Evolutionary conservation across 1,140 invertebrate genomes (phyloP).

Genomic region (Aphelenchoides fujianensis): DNA sequence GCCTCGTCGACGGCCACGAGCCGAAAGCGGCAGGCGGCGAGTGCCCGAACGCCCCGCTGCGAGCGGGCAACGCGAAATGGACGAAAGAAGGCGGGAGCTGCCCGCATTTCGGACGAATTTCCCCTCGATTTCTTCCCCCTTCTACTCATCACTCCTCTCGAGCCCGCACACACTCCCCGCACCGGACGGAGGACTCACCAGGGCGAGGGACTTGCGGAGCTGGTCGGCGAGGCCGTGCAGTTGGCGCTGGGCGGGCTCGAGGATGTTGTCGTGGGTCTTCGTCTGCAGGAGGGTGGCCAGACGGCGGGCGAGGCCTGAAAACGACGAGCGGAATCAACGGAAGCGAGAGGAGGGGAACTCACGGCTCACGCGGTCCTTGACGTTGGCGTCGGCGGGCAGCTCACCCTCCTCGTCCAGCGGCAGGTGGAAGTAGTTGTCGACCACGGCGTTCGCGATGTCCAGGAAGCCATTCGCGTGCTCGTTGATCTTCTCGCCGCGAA

Average conservation of each 20-base stretch:
- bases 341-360: too few relatives aligned
- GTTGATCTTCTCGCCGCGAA: not conserved
- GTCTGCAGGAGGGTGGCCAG: not conserved
- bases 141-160: too few relatives aligned
- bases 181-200: conserved; percentile 1
- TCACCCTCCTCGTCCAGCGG: conserved; percentile 8
- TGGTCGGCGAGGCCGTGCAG: not conserved
- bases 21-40: not conserved
- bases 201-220: not conserved
- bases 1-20: too few relatives aligned
- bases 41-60: too few relatives aligned
- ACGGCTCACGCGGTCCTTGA: not conserved
- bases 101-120: too few relatives aligned
- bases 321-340: too few relatives aligned
- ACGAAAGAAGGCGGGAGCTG: too few relatives aligned
- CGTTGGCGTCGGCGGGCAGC: not conserved
- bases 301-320: not conserved
- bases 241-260: conserved; percentile 6
- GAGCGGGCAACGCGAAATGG: too few relatives aligned
- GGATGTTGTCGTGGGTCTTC: not conserved
- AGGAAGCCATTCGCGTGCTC: conserved; percentile 8
- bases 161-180: not conserved
- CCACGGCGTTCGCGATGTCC: conserved; percentile 7
- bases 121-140: too few relatives aligned
- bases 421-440: conserved; percentile 14